phyloP scores from a whole-genome alignment of 2,113 vertebrate genomes.

The Cyphomyrus discorhynchus region DNA sequence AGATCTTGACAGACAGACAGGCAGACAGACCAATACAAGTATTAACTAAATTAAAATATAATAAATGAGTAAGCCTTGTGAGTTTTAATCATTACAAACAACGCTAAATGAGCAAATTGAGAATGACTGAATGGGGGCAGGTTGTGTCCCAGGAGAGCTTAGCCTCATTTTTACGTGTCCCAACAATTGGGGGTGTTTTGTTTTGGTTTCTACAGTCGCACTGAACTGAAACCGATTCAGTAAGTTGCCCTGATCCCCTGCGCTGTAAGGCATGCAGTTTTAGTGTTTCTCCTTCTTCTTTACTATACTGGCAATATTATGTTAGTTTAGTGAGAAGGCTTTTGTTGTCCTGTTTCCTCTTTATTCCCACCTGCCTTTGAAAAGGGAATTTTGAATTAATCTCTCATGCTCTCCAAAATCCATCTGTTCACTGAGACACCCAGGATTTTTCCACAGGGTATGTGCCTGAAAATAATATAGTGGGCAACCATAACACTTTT shows the following conservation, averaged over 20 bases:
- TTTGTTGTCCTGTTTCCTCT: not conserved
- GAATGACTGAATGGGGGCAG: not conserved
- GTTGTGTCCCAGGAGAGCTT: not conserved
- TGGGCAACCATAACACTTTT: not conserved
- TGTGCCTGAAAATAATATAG: not conserved
- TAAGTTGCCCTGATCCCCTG: not conserved
- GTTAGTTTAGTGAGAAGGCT: not conserved
- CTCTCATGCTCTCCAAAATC: not conserved
- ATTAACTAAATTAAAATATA: not conserved
- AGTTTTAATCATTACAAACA: not conserved
- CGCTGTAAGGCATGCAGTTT: not conserved
- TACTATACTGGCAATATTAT: not conserved
- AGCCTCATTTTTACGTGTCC: not conserved
- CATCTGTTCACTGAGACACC: not conserved
- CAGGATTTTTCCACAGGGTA: not conserved
- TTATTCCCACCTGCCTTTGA: not conserved
- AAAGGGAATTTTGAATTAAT: not conserved
- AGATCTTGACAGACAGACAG: not conserved
- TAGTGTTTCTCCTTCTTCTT: not conserved
- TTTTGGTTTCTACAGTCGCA: not conserved
- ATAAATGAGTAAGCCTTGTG: not conserved
- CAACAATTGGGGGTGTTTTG: not conserved
- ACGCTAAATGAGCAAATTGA: not conserved
- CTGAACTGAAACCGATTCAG: not conserved
- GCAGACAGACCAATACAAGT: not conserved